Conservation (phyloP, 64 coral and sea anemone species). For the Platygyra sinensis region DNA sequence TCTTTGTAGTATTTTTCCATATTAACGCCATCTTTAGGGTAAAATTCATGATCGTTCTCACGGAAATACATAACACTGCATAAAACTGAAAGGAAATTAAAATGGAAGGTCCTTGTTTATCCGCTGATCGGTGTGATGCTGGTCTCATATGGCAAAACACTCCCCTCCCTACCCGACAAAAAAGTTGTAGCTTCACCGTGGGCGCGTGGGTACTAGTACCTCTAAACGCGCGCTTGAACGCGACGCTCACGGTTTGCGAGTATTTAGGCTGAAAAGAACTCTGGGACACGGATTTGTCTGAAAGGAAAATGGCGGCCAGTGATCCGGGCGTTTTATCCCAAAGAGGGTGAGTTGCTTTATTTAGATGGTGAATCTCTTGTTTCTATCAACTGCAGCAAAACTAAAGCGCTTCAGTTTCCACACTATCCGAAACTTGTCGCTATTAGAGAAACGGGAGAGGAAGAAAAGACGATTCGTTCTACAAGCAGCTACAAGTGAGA, state of each 20-base stretch:
- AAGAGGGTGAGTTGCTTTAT: slow-evolving; percentile 11
- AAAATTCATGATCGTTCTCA: neutral
- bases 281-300: neutral
- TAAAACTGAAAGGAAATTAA: neutral
- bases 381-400: too few relatives aligned
- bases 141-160: too few relatives aligned
- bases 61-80: neutral
- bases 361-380: neutral
- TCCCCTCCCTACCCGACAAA: too few relatives aligned
- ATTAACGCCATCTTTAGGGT: neutral
- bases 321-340: neutral
- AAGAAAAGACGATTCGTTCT: neutral
- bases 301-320: slow-evolving; percentile 47
- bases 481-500: too few relatives aligned
- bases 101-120: neutral
- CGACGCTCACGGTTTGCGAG: neutral
- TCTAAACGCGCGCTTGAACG: neutral
- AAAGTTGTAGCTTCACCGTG: too few relatives aligned
- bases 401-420: neutral
- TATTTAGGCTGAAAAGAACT: neutral
- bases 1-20: neutral
- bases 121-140: too few relatives aligned
- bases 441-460: neutral
- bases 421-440: neutral
- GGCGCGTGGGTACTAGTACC: neutral